Evolutionary conservation across 2,113 vertebrate species (phyloP), one percentile per base, ranked within the genome.

Genomic region (Hydropotes inermis): DNA sequence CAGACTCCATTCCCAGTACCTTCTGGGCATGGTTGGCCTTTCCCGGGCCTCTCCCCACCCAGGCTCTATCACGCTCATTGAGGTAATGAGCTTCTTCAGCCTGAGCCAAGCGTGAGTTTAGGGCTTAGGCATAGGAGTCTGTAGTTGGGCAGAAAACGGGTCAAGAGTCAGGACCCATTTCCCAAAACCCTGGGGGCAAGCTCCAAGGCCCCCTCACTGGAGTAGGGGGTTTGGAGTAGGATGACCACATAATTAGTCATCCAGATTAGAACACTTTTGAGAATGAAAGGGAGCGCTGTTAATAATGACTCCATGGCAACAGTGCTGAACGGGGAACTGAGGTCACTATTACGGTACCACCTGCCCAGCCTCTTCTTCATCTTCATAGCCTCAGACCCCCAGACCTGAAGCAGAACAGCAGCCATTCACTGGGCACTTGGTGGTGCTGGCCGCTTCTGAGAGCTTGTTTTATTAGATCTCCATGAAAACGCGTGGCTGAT

Each of bases 131-230:
- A 17, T 5, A 47, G 74, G 55, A 25, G 30, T 67, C 27, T 11
- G 45, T 30, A 23, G 14, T 57, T 6, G 2, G 54, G n/a, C 16
- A 43, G 64, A 86, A 70, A 93, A 74, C 39, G 16, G 76, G 21
- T 17, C 87, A 54, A 70, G 86, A 23, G 47, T 25, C 14, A 39
- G 57, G n/a, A 60, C 17, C 33, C 19, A 64, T 79, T 70, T 67
- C 64, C 19, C 23, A 36, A 47, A n/a, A 60, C 23, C 54, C 6
- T 0, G 0, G 2, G 45, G 70, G 6, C 36, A 39, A 81, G 43
- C 60, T 54, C 84, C 25, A 36, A 82, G 58, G 23, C 11, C 25
- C 52, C 9, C 17, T 81, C 7, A 2, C n/a, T 27, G 23, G 10
- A 9, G 25, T 70, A 64, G 87, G 52, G 25, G 50, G 17, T 81